Base-by-base conservation (phyloP, 1,140 invertebrate genomes). In the Frieseomelitta varia region DNA sequence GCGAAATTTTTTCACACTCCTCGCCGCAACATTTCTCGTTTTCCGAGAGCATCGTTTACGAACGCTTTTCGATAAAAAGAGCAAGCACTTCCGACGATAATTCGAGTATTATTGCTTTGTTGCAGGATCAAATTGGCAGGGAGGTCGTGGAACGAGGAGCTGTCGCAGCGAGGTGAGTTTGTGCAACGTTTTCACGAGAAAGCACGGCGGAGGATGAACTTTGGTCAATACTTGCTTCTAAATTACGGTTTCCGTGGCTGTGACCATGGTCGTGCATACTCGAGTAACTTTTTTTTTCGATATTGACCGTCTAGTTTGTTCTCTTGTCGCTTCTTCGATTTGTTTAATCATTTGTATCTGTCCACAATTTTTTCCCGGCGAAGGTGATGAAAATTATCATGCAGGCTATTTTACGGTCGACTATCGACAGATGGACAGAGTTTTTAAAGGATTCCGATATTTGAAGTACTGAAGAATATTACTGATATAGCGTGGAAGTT, bases 101-200 rank as follows among this genome's bases (percentile, higher is more conserved):
- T 75, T 21, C n/a, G 39, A 76, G 34, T 56, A n/a, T 85, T 67
- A n/a, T 56, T 72, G 63, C 71, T 89, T 76, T 76, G 65, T 90
- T 90, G 34, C 88, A 89, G 88, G 12, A 71, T 14, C 65, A 34
- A 81, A 47, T 47, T 27, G 55, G 14, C 15, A 74, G 63, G 56
- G n/a, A 68, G n/a, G n/a, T 17, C 27, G 58, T n/a, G 34, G 30
- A 24, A 15, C 17, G n/a, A 6, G 2, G 27, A 71, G 72, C 53
- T 84, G 68, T 71, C 27, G n/a, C 51, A 21, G 39, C 27, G 73
- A 27, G 87, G 87, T 86, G 68, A 88, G 88, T 88, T 85, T 79
- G 67, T 72, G 30, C 55, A 27, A 80, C 34, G 65, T 85, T 65
- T 78, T 4, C 51, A 17, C 17, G 14, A 30, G 34, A 74, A 75